These are phyloP conservation scores for Acanthurus lineatus DNA, from an alignment of 2,797 vertebrate genomes.

Conservation along the genomic window DNA sequence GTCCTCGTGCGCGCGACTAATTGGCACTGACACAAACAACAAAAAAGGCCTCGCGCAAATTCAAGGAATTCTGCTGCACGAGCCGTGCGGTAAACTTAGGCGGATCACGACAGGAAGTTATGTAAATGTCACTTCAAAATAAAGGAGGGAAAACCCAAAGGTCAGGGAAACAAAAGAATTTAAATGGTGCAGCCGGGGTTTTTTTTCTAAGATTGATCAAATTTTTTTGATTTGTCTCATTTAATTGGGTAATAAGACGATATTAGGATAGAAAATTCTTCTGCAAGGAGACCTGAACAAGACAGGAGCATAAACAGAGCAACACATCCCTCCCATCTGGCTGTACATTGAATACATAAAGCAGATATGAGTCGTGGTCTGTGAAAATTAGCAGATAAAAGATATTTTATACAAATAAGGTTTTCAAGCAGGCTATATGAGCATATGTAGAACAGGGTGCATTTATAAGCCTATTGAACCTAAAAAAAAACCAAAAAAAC, in stretches of 20 bases:
- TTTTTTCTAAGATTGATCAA: not conserved
- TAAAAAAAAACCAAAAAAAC: too few species aligned
- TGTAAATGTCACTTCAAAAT: conserved; percentile 9
- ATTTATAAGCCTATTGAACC: not conserved
- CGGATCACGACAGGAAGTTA: not conserved
- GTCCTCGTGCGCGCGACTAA: not conserved
- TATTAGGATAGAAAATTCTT: not conserved
- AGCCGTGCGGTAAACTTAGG: not conserved
- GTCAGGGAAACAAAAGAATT: not conserved
- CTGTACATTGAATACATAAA: too few species aligned
- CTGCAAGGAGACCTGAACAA: not conserved
- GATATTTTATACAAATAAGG: not conserved
- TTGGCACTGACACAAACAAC: not conserved
- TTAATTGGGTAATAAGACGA: too few species aligned
- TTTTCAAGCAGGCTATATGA: not conserved
- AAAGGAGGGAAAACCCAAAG: not conserved
- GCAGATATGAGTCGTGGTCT: not conserved
- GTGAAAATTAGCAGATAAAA: not conserved
- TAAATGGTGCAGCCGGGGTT: not conserved
- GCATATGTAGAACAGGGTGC: not conserved
- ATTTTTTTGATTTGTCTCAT: not conserved
- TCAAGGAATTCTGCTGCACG: conserved; percentile 42
- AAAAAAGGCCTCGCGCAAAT: conserved; percentile 16
- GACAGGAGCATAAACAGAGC: too few species aligned
- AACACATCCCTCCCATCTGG: too few species aligned